phyloP scores from a whole-genome alignment of 2,797 vertebrate genomes.

The Phataginus tetradactyla region DNA sequence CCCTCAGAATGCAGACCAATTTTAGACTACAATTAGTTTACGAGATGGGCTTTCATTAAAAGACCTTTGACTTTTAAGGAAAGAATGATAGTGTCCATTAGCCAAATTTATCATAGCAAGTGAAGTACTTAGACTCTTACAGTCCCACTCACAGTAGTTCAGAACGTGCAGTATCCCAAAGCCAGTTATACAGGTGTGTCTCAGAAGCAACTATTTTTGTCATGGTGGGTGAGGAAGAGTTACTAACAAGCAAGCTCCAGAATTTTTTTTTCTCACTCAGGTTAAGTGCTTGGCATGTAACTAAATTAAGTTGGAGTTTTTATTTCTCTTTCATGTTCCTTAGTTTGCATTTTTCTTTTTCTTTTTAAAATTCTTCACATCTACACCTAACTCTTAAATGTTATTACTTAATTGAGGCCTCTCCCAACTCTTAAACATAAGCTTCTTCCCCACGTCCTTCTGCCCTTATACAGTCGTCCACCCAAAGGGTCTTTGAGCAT shows the following conservation, averaged over 20 bases:
- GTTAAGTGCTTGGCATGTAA: not conserved
- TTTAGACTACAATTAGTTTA: not conserved
- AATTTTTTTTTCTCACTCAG: not conserved
- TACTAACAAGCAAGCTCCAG: not conserved
- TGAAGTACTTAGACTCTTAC: not conserved
- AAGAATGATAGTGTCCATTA: not conserved
- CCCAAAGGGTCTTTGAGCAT: not conserved
- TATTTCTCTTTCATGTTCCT: not conserved
- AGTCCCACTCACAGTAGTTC: not conserved
- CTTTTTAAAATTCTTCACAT: not conserved
- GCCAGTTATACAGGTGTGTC: not conserved
- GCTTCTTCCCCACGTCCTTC: not conserved
- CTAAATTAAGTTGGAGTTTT: not conserved
- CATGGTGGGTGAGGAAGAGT: not conserved
- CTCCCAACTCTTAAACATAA: not conserved
- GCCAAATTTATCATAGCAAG: not conserved
- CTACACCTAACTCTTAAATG: not conserved
- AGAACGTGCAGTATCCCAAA: not conserved
- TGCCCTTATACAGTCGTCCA: not conserved
- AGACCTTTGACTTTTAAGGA: not conserved
- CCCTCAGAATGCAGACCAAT: not conserved
- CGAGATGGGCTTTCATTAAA: not conserved
- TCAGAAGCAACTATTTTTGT: not conserved
- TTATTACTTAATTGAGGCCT: not conserved
- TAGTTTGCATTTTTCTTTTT: conserved; percentile 18